Evolutionary conservation across 2,797 vertebrate species (phyloP), one percentile per base, ranked within the genome.

Genomic region (Malacoctenus gilli): DNA sequence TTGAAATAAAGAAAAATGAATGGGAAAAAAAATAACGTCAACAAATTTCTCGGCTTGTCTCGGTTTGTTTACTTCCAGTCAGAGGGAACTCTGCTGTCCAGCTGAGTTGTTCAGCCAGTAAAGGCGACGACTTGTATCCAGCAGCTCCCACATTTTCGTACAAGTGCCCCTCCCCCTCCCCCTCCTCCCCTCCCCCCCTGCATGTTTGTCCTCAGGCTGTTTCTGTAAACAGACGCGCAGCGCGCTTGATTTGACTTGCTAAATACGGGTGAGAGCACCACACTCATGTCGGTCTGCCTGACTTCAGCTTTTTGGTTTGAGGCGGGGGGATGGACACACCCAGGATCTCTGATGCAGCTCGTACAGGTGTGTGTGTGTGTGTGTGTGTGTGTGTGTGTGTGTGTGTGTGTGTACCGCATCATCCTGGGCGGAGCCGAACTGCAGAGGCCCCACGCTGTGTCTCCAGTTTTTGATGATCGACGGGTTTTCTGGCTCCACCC

Each of bases 401-500:
- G 30, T 20, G 28, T 39, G 15, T 38, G 37, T 13, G 1, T 15
- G 41, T 82, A 91, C 90, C 82, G 57, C 71, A 2, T 93, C 90
- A n/a, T 93, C 90, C 22, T 81, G 87, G 51, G 57, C 28, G 3
- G 68, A 16, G 67, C 31, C 53, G 55, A 85, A 22, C 56, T 81
- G 85, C 20, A 62, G 13, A 1, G 89, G 86, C 51, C 79, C 80
- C 72, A 87, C 47, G 6, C 79, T 86, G 63, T 92, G 87, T 64
- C 92, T 91, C 92, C 91, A 93, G 85, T 78, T 91, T 56, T 87
- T 90, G 12, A 86, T 37, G 50, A 83, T 44, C 1, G 81, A 77
- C 8, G 51, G 2, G 1, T 57, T 69, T 1, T 91, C 90, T 1
- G 42, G 32, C 20, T 89, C 89, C 0, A 68, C 0, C 0, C 90